Evolutionary conservation across 2,113 vertebrate species (phyloP), one percentile per base, ranked within the genome.

Genomic region (Myotis brandtii): DNA sequence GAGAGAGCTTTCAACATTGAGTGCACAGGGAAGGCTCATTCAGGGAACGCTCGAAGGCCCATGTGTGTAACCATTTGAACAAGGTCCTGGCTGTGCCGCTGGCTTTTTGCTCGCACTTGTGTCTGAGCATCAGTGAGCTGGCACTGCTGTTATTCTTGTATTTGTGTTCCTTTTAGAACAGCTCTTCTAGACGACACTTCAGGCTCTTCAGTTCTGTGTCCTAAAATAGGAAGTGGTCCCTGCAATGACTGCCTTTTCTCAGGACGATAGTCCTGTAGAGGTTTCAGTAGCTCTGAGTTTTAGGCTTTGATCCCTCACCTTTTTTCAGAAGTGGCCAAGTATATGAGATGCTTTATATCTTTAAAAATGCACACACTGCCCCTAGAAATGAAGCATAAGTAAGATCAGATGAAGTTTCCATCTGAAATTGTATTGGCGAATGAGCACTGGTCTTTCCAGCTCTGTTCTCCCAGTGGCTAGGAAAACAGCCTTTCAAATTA

Each of bases 211-310:
- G 73, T 75, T 97, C 96, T 6, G 0, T 86, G 93, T 83, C 54
- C 95, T 67, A 0, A 94, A 96, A 96, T n/a, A 80, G 70, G 80
- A 97, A 95, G 82, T 90, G 8, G 2, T 84, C 92, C 90, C 76
- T 18, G 1, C 94, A 98, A 92, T 97, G 84, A 52, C 80, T 96
- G 25, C 30, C 86, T 97, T 79, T 54, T 95, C 13, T 97, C 95
- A 93, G 2, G 37, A 90, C 72, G 23, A 86, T 89, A 46, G 93
- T 90, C 9, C 5, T 96, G 91, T 27, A 17, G 27, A 88, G 82
- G 18, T 67, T 93, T 40, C 30, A 80, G 12, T 90, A 88, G 11
- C 66, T 94, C 50, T 84, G 69, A 32, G 59, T 92, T 96, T 79
- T 91, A 93, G 73, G 27, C 70, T 86, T 95, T 93, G 75, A 94